Evolutionary conservation across 1,140 invertebrate genomes (phyloP), one percentile per base, ranked within the genome.

Genomic region (Chrysomallon squamiferum): DNA sequence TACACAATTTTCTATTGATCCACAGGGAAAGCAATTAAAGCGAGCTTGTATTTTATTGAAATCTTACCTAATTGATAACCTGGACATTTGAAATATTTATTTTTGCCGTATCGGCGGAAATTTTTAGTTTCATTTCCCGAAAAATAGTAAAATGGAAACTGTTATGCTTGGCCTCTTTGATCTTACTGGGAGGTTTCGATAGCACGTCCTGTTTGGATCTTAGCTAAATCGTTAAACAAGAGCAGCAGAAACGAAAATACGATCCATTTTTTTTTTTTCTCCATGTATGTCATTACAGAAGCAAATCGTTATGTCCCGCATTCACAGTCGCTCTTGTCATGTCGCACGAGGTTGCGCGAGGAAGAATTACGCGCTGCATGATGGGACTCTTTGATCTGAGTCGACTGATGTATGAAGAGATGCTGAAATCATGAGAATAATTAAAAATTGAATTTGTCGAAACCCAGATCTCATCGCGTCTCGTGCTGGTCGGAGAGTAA

Each of bases 401-500:
- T 22, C 25, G 25, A 54, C 25, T 54, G 50, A 54, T 54, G 18
- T 54, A 54, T 54, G 18, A 54, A 30, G 50, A 30, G 50, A 54
- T 27, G 22, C 25, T 54, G 22, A 54, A 54, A 54, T 20, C 50
- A 54, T 54, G 22, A 27, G 50, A 27, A 54, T 54, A 22, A 54
- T 54, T 30, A 54, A 54, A 54, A 54, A 54, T 54, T 54, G 50
- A 30, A 54, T 54, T 54, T 54, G 50, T 54, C 50, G 22, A 27
- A 22, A 15, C 15, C 50, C 29, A 54, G 25, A 54, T 15, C 50
- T 22, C 18, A 54, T 54, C 22, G n/a, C 50, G 50, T 15, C n/a
- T 54, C 29, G 50, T 20, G 50, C 22, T 54, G 50, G 35, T 15
- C 6, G 35, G 15, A 15, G 35, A 38, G 15, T 5, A 38, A 38